Evolutionary conservation across 2,888 invertebrate genomes (phyloP), one percentile per base, ranked within the genome.

Genomic region (Tricholauxania praeusta): DNA sequence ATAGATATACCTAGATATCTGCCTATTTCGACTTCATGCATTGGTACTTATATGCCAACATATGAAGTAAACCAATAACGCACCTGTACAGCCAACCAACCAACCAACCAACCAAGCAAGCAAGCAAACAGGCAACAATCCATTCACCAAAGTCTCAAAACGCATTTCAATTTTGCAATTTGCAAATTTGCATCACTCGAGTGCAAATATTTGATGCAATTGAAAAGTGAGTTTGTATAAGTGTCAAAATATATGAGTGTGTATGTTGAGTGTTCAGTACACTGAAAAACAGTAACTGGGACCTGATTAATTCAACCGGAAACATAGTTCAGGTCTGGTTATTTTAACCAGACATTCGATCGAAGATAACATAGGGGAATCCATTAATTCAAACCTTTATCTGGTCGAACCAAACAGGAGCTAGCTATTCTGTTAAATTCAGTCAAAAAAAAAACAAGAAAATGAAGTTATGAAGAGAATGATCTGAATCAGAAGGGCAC

Each of bases 151-250:
- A 52, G 62, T 53, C 70, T 70, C 70, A 63, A 70, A 70, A 70
- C 70, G 62, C 70, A 70, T 70, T 70, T 52, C 70, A 76, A 74
- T 72, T 75, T 74, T 75, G 74, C 75, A 76, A 76, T 78, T 78
- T 76, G 76, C 75, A 76, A 76, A 75, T 75, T 75, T 74, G 73
- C 75, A 72, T 72, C 72, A 73, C 74, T 75, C 76, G 75, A 75
- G 71, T 75, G 77, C 76, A 76, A 76, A 77, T 77, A 76, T 75
- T 76, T 70, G 72, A 71, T 75, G 74, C 53, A 67, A 76, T 19
- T 48, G 22, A 68, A 62, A 39, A 67, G 49, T 62, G 15, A 28
- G 28, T 64, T 39, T 39, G 53, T n/a, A 17, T 53, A 19, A 19
- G 53, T 64, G 64, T 49, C 47, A 32, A 17, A 32, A 17, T 8